Evolutionary conservation across 2,797 vertebrate genomes (phyloP), one percentile per base, ranked within the genome.

Genomic region (Vireo griseus): DNA sequence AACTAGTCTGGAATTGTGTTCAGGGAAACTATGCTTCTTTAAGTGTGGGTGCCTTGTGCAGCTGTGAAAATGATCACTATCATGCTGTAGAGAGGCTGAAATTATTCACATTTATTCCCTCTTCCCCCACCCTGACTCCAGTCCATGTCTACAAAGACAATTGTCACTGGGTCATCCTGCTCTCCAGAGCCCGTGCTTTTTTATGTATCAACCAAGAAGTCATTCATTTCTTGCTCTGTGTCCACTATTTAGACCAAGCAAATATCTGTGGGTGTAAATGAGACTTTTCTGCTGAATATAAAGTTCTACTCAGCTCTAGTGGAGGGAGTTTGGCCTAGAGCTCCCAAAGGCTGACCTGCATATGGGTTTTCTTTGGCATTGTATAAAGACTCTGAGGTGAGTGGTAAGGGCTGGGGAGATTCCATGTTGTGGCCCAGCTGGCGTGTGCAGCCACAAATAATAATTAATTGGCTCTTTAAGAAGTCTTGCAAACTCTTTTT

Each of bases 401-500:
- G 89, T 67, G 73, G 84, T 91, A 40, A 78, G 26, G 73, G 76
- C 67, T 71, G 82, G 62, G 89, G 82, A 95, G 95, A 42, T 94
- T 94, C 92, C 77, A 17, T 90, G 94, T 94, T 96, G 94, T 93
- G 94, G 95, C 91, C 88, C 88, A 91, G 90, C 95, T 96, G 95
- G 94, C 92, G 72, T 88, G 90, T 90, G 91, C 83, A 91, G 77
- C 93, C 92, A 91, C 92, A 90, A 87, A 90, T 91, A 94, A 90
- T 95, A 96, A 94, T 94, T 94, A 96, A 97, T 96, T 89, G 90
- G 74, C 91, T 96, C 86, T 96, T 96, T 96, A 95, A 96, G 92
- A 94, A 96, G 82, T 81, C 95, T 96, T 90, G 89, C 91, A 92
- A 94, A 94, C 62, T 89, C 61, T 69, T 91, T 91, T 90, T 74